Evolutionary conservation across 2,797 vertebrate species (phyloP).

Genomic region (Gobio occitaniae): DNA sequence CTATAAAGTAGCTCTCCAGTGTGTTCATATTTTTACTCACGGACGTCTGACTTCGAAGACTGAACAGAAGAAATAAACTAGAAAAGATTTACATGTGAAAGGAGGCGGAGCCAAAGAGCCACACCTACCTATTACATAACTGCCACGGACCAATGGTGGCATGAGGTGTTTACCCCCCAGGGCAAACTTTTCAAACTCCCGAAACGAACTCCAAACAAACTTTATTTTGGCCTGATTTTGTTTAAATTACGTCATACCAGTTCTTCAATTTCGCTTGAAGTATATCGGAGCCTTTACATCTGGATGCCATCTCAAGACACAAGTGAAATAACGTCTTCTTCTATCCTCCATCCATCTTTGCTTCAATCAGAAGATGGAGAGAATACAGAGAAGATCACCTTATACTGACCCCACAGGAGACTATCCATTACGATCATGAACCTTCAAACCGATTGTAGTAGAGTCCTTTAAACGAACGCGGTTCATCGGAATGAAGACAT

Average conservation of each 20-base stretch:
- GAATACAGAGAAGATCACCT: not conserved
- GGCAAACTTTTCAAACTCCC: no score
- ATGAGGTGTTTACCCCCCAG: no score
- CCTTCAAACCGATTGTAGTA: not conserved
- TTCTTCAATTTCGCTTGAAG: no score
- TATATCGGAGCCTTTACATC: not conserved
- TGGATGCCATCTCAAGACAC: not conserved
- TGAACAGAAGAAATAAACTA: not conserved
- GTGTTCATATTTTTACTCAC: not conserved
- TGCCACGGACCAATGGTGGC: no score
- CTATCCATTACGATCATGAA: not conserved
- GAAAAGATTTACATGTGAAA: not conserved
- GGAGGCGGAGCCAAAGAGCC: not conserved
- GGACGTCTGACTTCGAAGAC: not conserved
- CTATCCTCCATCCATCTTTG: not conserved
- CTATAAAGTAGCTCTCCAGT: not conserved
- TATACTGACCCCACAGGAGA: not conserved
- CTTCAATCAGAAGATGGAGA: not conserved
- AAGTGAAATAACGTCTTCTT: not conserved
- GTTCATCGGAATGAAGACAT: conserved; percentile 30
- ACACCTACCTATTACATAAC: not conserved
- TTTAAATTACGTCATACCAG: no score
- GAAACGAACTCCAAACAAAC: no score
- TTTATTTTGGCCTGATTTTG: no score
- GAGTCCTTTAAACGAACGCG: conserved; percentile 14